A percentile compares a stretch with the other conserved stretches of the same genome.
Evolutionary conservation across 2,797 vertebrate species (phyloP).

Genomic region (Serranus cabrilla): DNA sequence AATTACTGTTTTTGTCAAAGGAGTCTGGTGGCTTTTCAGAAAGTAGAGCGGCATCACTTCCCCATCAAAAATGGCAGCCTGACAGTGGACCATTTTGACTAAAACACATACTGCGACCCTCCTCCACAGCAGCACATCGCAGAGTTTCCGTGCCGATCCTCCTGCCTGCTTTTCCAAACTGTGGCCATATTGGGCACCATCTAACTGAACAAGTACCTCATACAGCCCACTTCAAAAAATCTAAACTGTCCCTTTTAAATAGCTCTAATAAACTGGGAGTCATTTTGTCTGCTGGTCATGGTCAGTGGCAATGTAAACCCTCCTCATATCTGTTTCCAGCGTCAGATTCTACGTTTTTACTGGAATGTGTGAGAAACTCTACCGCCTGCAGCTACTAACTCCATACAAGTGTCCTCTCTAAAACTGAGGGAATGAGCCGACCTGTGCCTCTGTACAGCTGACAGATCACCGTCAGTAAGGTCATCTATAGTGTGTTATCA

Average conservation of each 20-base stretch:
- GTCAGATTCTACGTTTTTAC: constrained; percentile 40
- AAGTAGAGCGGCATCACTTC: too few species aligned
- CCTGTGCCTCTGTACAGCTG: constrained; percentile 28
- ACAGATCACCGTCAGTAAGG: constrained; percentile 58
- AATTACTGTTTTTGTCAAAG: too few species aligned
- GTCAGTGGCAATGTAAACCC: not conserved
- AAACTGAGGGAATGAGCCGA: constrained; percentile 33
- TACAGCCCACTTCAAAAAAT: too few species aligned
- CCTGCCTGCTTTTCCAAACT: too few species aligned
- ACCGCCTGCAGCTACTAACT: constrained; percentile 39
- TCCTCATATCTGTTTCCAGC: constrained; percentile 46
- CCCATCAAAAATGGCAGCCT: too few species aligned
- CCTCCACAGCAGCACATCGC: too few species aligned
- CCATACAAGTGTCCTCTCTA: constrained; percentile 36
- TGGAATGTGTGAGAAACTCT: constrained; percentile 69
- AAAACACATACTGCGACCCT: too few species aligned
- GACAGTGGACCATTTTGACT: too few species aligned
- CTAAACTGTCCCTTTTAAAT: not conserved
- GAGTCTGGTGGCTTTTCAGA: too few species aligned
- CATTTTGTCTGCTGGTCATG: not conserved
- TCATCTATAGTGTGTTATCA: constrained; percentile 62
- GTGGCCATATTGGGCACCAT: too few species aligned
- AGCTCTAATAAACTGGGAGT: not conserved
- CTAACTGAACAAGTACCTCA: too few species aligned
- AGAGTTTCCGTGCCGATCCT: too few species aligned